These are phyloP conservation scores for Oryzias sinensis DNA, from an alignment of 2,797 vertebrate species.

Conservation along the genomic window DNA sequence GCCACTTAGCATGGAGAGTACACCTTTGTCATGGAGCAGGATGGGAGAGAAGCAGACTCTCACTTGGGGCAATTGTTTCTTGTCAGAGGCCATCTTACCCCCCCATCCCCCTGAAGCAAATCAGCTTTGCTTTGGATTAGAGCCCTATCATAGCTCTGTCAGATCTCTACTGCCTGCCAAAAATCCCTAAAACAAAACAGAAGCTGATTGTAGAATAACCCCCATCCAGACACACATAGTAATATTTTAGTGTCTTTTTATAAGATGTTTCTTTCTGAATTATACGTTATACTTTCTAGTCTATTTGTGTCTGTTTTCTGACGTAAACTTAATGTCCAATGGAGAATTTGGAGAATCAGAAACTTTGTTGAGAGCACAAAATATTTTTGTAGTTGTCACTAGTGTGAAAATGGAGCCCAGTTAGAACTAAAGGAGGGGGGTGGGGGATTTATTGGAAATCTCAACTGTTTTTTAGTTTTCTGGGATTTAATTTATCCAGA, in stretches of 20 bases:
- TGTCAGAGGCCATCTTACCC: constrained; percentile 68
- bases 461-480: too few species aligned
- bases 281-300: constrained; percentile 14
- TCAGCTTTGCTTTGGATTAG: constrained; percentile 77
- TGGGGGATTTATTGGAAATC: too few species aligned
- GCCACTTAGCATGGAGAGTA: constrained; percentile 77
- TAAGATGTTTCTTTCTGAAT: not conserved
- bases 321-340: too few species aligned
- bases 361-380: too few species aligned
- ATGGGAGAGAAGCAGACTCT: constrained; percentile 66
- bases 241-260: too few species aligned
- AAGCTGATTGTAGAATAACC: constrained; percentile 28
- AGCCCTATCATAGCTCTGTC: constrained; percentile 66
- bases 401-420: too few species aligned
- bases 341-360: too few species aligned
- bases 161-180: constrained; percentile 58
- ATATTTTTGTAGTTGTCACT: too few species aligned
- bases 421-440: too few species aligned
- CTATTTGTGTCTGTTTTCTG: not conserved
- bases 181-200: constrained; percentile 68
- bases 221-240: not conserved
- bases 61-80: constrained; percentile 76
- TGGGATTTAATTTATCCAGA: too few species aligned
- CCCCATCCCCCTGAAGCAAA: constrained; percentile 61
- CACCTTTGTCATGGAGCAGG: constrained; percentile 77